Evolutionary conservation across 1,140 invertebrate genomes (phyloP).

Genomic region (Eulimnadia texana): DNA sequence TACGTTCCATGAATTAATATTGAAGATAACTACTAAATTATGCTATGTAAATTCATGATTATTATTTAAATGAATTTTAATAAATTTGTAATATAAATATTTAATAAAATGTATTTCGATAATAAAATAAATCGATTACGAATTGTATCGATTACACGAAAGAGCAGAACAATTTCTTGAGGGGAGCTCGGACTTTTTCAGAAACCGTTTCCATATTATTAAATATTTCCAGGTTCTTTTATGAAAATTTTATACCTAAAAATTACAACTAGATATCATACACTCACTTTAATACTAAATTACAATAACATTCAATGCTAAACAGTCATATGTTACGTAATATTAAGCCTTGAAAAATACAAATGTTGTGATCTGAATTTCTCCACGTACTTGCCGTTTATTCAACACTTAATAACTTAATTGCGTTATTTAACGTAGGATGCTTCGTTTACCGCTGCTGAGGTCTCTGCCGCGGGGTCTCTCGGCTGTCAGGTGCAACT

Average conservation of each 20-base stretch:
- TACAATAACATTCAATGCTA: background rate
- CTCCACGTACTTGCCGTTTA: background rate
- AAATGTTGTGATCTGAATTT: background rate
- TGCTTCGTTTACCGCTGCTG: slow-evolving; percentile 6
- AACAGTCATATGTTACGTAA: background rate
- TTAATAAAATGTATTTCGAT: background rate
- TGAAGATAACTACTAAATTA: too few relatives aligned
- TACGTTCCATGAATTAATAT: too few relatives aligned
- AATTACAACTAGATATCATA: background rate
- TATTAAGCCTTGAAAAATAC: background rate
- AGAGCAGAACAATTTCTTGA: background rate
- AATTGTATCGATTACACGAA: background rate
- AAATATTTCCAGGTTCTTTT: background rate
- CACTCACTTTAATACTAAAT: background rate
- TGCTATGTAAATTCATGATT: background rate
- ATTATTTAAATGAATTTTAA: background rate
- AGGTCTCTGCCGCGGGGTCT: background rate
- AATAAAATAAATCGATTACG: background rate
- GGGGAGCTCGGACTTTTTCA: too few relatives aligned
- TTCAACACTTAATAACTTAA: background rate
- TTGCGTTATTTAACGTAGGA: background rate
- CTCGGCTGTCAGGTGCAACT: background rate
- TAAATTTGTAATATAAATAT: background rate
- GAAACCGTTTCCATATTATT: background rate
- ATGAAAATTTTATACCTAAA: background rate